Evolutionary conservation across 2,888 invertebrate genomes (phyloP), one percentile per base, ranked within the genome.

Genomic region (Dendrolimus pini): DNA sequence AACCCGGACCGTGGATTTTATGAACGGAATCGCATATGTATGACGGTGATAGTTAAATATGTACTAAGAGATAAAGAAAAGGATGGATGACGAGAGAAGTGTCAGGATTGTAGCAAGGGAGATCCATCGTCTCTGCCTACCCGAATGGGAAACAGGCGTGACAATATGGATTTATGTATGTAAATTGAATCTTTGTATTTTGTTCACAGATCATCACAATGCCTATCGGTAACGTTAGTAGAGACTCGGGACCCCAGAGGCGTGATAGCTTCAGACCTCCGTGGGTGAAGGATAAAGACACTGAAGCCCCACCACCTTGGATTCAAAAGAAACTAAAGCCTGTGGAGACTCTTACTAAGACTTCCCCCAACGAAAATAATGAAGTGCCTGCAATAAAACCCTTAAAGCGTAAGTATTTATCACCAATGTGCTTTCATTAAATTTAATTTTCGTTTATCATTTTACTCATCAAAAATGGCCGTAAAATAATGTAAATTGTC

Each of bases 261-360:
- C 87, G 95, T 63, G 94, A 94, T 64, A 94, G 93, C 61, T 94
- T 94, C 78, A 88, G 95, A 62, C 95, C 95, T 53, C 95, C 95
- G 7, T 95, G 95, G 94, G 95, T 95, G 56, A 95, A 94, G 73
- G 93, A 93, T 1, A 92, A 91, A 60, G 93, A 93, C 7, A 82
- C 88, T 0, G 93, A 94, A 14, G 80, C 92, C 2, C 85, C 92
- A 0, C 93, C 94, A 8, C 90, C 94, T 1, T 94, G 94, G 94
- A 91, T 93, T 9, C 88, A 93, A 64, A 92, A 89, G 69, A 91
- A 91, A 60, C 70, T 90, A 18, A 89, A 88, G 62, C 86, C 89
- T 1, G 89, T 90, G 7, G 90, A 80, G 30, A 70, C 69, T 47
- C 62, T 69, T 2, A 62, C 77, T 0, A 80, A 80, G 59, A 69